phyloP scores from a whole-genome alignment of 35 echinoderm and acorn worm genomes.

The Acanthaster planci region DNA sequence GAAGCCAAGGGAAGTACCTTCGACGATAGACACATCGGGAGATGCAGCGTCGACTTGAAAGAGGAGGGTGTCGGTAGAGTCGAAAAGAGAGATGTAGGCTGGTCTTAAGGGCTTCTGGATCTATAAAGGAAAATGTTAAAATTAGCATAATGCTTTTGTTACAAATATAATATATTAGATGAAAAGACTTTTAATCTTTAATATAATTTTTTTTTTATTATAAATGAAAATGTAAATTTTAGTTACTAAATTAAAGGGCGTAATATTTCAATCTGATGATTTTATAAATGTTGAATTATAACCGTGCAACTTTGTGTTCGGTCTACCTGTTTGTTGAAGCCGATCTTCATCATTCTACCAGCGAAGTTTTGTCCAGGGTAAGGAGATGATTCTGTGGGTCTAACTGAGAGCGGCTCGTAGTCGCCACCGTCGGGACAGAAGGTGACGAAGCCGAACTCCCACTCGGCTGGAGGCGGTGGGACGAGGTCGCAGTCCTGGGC shows the following conservation, averaged over 20 bases:
- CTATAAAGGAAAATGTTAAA: neutral
- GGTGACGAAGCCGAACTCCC: slow-evolving; percentile 15
- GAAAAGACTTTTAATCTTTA: too few species aligned
- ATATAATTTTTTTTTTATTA: too few species aligned
- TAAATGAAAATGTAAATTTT: too few species aligned
- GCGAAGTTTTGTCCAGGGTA: neutral
- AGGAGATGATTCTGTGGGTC: neutral
- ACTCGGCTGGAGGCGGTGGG: neutral
- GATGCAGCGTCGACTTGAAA: slow-evolving; percentile 2
- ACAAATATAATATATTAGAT: too few species aligned
- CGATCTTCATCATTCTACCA: neutral
- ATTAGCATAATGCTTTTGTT: too few species aligned
- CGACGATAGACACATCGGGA: neutral
- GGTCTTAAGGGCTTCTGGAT: slow-evolving; percentile 9
- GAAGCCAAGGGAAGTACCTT: neutral
- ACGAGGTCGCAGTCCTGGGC: slow-evolving; percentile 14
- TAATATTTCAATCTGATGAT: too few species aligned
- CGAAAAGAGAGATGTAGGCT: neutral
- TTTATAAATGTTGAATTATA: too few species aligned
- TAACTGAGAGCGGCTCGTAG: neutral
- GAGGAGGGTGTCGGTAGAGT: neutral
- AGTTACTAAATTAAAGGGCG: too few species aligned
- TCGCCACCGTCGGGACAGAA: neutral
- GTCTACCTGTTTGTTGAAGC: slow-evolving; percentile 3
- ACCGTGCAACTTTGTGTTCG: too few species aligned